Evolutionary conservation across 1,140 invertebrate species (phyloP), one percentile per base, ranked within the genome.

Genomic region (Drosophila pachea): DNA sequence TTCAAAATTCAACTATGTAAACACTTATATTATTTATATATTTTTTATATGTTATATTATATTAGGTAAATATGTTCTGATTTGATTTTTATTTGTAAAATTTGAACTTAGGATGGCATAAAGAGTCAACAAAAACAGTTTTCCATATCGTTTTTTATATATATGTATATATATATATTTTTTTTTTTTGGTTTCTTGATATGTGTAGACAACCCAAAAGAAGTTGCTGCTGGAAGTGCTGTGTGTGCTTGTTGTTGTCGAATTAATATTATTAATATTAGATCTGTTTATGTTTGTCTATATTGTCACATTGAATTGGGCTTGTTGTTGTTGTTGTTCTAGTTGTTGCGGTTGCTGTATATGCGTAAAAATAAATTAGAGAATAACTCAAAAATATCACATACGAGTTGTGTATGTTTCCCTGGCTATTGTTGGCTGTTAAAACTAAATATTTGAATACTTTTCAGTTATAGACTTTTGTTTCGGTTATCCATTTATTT

Each of bases 331-430:
- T 45, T 47, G 9, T 38, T 38, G 9, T 38, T 38, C 11, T 38
- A 9, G 35, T 38, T 38, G 8, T 38, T 68, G 29, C 12, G 50
- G 38, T 62, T 16, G 35, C 54, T 82, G 65, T 76, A 64, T 66
- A 72, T 76, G 36, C 43, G 48, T 78, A 78, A 65, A 88, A 82
- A 77, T 86, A 83, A 78, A 71, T 68, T 59, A 84, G 78, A 83
- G 77, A 82, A 74, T 53, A 84, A 84, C 81, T 76, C 73, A 87
- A 88, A 89, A 89, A 89, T 89, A 89, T 89, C 87, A 89, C 87
- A 89, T 89, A 86, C 87, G 87, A 87, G 87, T 88, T 89, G 76
- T 75, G 87, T 88, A 89, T 89, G 87, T 87, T 88, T 89, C 87
- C 86, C 87, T 87, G 83, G 87, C 87, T 89, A 89, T 89, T 89